Evolutionary conservation across 2,888 invertebrate genomes (phyloP).

Genomic region (Lasioglossum leucozonium): DNA sequence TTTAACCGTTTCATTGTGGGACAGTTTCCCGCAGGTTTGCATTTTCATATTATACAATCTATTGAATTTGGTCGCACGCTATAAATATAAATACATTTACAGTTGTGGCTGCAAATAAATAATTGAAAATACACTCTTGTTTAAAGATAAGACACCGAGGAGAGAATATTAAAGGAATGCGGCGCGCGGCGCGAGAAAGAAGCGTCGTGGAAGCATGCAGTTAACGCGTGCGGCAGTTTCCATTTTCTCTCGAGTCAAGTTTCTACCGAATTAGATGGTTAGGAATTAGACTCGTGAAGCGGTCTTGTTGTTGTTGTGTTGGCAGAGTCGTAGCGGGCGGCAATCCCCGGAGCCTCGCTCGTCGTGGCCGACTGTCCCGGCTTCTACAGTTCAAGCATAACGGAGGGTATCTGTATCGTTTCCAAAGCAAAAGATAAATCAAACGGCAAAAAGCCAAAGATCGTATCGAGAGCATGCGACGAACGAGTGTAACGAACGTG

Average conservation of each 20-base stretch:
- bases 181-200: too few species aligned
- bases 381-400: constrained; percentile 95
- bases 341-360: constrained; percentile 91
- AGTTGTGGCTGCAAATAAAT: too few species aligned
- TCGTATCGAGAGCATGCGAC: constrained; percentile 14
- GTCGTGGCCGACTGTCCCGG: constrained; percentile 95
- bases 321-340: constrained; percentile 88
- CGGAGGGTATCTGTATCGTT: constrained; percentile 91
- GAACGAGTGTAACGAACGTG: background rate
- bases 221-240: constrained; percentile 50
- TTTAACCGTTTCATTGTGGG: too few species aligned
- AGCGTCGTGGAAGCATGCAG: background rate
- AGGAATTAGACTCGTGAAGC: constrained; percentile 84
- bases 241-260: constrained; percentile 79
- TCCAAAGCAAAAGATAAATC: constrained; percentile 67
- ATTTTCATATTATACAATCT: too few species aligned
- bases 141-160: too few species aligned
- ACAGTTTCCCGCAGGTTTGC: too few species aligned
- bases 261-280: constrained; percentile 69
- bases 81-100: too few species aligned
- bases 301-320: constrained; percentile 84
- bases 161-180: too few species aligned
- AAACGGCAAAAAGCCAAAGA: constrained; percentile 15
- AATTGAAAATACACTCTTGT: background rate
- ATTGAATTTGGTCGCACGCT: too few species aligned